Evolutionary conservation across 2,113 vertebrate genomes (phyloP).

Genomic region (Cairina moschata): DNA sequence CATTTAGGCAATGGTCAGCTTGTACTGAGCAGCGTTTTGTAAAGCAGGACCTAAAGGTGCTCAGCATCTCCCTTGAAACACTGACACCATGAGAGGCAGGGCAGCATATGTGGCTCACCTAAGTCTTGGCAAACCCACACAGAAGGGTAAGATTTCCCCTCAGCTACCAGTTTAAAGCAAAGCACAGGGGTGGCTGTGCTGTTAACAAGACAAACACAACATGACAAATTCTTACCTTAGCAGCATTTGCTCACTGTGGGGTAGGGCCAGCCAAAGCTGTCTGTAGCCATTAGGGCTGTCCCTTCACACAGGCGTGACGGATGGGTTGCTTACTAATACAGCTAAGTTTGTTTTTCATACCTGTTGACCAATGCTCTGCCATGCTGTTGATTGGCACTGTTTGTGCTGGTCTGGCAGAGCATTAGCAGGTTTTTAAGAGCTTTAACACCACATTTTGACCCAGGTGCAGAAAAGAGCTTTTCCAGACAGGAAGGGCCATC

Average conservation of each 20-base stretch:
- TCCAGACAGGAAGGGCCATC: background rate
- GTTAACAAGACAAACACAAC: background rate
- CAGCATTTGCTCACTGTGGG: background rate
- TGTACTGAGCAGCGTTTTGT: background rate
- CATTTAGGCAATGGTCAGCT: background rate
- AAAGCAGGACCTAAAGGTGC: background rate
- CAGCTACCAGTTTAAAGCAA: background rate
- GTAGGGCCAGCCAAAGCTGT: background rate
- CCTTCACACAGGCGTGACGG: fast-evolving
- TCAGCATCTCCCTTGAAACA: background rate
- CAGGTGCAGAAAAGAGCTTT: background rate
- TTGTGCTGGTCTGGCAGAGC: background rate
- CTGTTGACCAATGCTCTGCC: background rate
- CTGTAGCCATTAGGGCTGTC: background rate
- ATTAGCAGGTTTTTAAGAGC: background rate
- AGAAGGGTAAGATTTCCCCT: background rate
- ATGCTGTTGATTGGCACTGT: background rate
- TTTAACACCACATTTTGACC: background rate
- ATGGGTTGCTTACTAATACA: background rate
- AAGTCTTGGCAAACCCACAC: background rate
- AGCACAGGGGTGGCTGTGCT: background rate
- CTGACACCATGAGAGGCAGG: background rate
- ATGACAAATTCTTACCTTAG: background rate
- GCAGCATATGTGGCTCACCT: background rate
- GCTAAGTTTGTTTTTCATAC: background rate